These are phyloP conservation scores for Zelleria hepariella DNA, from an alignment of 2,888 invertebrate genomes.

Conservation along the genomic window DNA sequence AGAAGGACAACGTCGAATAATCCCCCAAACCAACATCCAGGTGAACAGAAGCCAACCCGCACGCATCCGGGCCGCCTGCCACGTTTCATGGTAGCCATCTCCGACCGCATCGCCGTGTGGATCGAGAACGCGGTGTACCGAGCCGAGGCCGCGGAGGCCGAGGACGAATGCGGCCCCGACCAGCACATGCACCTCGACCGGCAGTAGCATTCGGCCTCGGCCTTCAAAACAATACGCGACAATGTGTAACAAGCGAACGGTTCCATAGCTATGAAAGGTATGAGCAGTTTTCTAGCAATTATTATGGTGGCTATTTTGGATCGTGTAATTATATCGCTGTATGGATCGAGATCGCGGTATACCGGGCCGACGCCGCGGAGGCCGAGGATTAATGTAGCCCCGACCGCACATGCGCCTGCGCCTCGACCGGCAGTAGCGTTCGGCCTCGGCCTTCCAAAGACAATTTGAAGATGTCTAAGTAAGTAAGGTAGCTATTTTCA, in stretches of 20 bases:
- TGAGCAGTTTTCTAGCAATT: no score
- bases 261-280: no score
- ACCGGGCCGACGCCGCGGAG: conserved; percentile 52
- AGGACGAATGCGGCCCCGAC: conserved; percentile 28
- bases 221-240: no score
- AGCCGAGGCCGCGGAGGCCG: conserved; percentile 47
- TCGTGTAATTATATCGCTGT: conserved; percentile 63
- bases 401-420: conserved; percentile 53
- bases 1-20: no score
- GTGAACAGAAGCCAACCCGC: conserved; percentile 58
- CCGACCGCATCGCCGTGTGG: conserved; percentile 66
- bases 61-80: conserved; percentile 55
- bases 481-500: no score
- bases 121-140: conserved; percentile 62
- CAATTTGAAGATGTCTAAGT: no score
- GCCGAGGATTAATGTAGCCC: conserved; percentile 27
- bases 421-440: conserved; percentile 37
- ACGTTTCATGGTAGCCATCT: conserved; percentile 67
- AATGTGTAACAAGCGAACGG: no score
- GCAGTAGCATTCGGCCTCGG: conserved; percentile 19
- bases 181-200: conserved; percentile 53
- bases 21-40: conserved; percentile 20
- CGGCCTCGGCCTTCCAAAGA: not conserved
- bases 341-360: conserved; percentile 64
- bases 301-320: conserved; percentile 70